Percentiles rank a stretch among this genome's conserved stretches.
These are phyloP conservation scores for Hylaea fasciaria DNA, from an alignment of 2,888 invertebrate genomes.

Conservation along the genomic window DNA sequence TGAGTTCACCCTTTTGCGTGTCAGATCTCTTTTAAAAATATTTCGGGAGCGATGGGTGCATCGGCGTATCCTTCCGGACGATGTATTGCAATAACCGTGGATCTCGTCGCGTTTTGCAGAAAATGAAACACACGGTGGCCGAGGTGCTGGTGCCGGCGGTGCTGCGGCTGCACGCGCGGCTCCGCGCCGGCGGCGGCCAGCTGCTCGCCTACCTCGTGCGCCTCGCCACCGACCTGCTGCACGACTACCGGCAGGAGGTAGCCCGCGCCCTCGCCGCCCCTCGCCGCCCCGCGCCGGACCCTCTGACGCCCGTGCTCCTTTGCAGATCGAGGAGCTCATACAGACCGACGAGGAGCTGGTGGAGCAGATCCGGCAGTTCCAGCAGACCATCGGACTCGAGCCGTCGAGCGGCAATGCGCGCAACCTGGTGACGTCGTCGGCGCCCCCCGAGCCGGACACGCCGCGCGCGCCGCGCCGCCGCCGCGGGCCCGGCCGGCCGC, in stretches of 20 bases:
- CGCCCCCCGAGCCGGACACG: slow-evolving; percentile 74
- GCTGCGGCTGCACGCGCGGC: slow-evolving; percentile 85
- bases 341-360: slow-evolving; percentile 75
- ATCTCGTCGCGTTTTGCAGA: slow-evolving; percentile 57
- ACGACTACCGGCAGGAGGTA: slow-evolving; percentile 82
- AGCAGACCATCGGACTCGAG: slow-evolving; percentile 66
- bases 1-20: slow-evolving; percentile 50
- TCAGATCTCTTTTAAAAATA: too few species aligned
- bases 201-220: slow-evolving; percentile 76
- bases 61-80: too few species aligned
- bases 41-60: too few species aligned
- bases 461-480: slow-evolving; percentile 56
- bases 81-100: background rate
- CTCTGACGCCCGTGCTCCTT: too few species aligned
- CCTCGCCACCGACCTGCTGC: slow-evolving; percentile 77
- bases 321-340: slow-evolving; percentile 75
- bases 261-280: too few species aligned
- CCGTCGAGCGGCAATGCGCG: slow-evolving; percentile 69
- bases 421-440: slow-evolving; percentile 73
- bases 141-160: slow-evolving; percentile 88
- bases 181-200: slow-evolving; percentile 77
- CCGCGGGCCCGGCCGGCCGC: slow-evolving; percentile 25
- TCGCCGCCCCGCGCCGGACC: too few species aligned
- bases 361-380: slow-evolving; percentile 68
- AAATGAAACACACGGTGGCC: slow-evolving; percentile 87